Evolutionary conservation across 1,140 invertebrate species (phyloP), one percentile per base, ranked within the genome.

Genomic region (Zaprionus gabonicus): DNA sequence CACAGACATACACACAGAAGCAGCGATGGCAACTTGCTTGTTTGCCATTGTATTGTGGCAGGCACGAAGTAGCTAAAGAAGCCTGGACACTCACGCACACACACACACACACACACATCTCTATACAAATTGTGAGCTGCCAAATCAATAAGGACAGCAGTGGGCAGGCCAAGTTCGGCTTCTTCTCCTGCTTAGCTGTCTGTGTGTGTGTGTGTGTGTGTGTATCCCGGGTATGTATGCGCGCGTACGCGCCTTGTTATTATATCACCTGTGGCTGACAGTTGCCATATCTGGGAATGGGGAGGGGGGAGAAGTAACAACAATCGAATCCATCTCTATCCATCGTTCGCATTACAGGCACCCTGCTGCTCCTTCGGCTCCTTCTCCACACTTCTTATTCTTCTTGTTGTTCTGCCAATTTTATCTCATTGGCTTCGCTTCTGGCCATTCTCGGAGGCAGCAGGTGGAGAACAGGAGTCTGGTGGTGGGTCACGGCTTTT

Each of bases 201-300:
- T 38, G 38, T 71, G 56, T 59, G 62, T 69, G 58, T 76, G 38
- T 71, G 56, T 59, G 62, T 69, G 58, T 76, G 46, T 70, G 63
- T 77, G 60, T 76, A 58, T 68, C 53, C 51, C 46, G 46, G 46
- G 58, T 81, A 67, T 73, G 78, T 78, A 64, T 75, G 53, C 78
- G 34, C 67, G 76, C 58, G 67, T 75, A 59, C 53, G 63, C 49
- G 66, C 62, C 68, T 77, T 68, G 63, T 78, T 77, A 84, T 88
- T 84, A 78, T 81, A 73, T 88, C 78, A 90, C 84, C 85, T 88
- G 84, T 88, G 78, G 84, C 81, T 78, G 84, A 81, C 85, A 88
- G 78, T 88, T 84, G 83, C 83, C 78, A 88, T 81, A 84, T 78
- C 75, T 71, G 55, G 59, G 69, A 36, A 62, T 57, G 20, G 3